phyloP scores from a whole-genome alignment of 64 coral and sea anemone species.

The Stichodactyla mertensii region DNA sequence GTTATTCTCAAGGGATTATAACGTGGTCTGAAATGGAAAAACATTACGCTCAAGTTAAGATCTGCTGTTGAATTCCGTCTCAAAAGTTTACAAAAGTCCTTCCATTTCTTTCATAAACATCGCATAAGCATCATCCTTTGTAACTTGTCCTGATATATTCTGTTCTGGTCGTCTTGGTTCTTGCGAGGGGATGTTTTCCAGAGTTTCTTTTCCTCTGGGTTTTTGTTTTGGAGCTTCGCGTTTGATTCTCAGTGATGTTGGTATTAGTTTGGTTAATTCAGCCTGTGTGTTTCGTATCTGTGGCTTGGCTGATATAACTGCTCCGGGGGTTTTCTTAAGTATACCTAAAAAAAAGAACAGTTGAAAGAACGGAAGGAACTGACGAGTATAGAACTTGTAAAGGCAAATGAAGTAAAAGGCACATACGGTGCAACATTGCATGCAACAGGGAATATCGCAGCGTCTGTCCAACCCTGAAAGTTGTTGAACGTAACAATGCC shows the following conservation, averaged over 20 bases:
- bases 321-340: constrained; percentile 68
- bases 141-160: constrained; percentile 52
- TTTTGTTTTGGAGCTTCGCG: constrained; percentile 88
- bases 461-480: too few relatives aligned
- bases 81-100: constrained; percentile 63
- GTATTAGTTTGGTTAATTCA: constrained; percentile 89
- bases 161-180: constrained; percentile 50
- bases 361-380: not conserved
- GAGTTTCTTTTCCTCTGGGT: constrained; percentile 61
- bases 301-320: constrained; percentile 83
- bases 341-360: constrained; percentile 19
- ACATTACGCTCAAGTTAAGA: too few relatives aligned
- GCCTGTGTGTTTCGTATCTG: constrained; percentile 97
- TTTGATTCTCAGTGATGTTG: constrained; percentile 86
- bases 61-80: too few relatives aligned
- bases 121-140: constrained; percentile 97
- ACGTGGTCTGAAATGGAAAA: too few relatives aligned
- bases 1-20: too few relatives aligned
- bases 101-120: constrained; percentile 99
- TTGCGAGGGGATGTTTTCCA: constrained; percentile 59
- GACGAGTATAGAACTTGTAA: too few relatives aligned
- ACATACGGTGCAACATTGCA: too few relatives aligned
- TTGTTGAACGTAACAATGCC: too few relatives aligned
- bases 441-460: too few relatives aligned
- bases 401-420: not conserved